These are phyloP conservation scores for Ricordea florida DNA, from an alignment of 92 coral and sea anemone species.

Conservation along the genomic window DNA sequence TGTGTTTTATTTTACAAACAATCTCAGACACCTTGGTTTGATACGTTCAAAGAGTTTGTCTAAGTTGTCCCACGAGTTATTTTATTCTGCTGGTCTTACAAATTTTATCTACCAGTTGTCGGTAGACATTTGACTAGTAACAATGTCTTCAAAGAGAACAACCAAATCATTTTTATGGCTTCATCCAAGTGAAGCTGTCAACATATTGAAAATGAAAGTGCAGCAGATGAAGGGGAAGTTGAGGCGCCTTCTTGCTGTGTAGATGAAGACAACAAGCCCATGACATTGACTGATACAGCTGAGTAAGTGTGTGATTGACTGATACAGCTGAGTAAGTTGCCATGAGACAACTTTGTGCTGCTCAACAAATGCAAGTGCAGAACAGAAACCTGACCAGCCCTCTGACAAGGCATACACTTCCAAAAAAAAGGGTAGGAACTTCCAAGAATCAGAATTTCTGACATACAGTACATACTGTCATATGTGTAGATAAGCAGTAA, in stretches of 20 bases:
- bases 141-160: not conserved
- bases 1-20: not conserved
- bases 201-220: not conserved
- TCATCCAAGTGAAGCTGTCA: not conserved
- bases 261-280: not conserved
- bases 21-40: not conserved
- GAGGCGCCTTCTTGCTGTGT: not conserved
- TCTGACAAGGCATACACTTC: not conserved
- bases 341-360: slow-evolving; percentile 12
- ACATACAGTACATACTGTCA: slow-evolving; percentile 10
- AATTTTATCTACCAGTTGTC: not conserved
- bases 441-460: slow-evolving; percentile 24
- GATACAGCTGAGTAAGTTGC: not conserved
- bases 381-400: slow-evolving; percentile 21
- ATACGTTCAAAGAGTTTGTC: not conserved
- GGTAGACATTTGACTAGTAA: not conserved
- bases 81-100: slow-evolving; percentile 1
- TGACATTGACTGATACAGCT: not conserved
- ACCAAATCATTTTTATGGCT: not conserved
- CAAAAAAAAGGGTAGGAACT: not conserved
- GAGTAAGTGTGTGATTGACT: not conserved
- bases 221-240: slow-evolving; percentile 9
- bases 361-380: slow-evolving; percentile 1
- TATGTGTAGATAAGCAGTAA: not conserved
- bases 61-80: not conserved